phyloP scores from a whole-genome alignment of 1,140 invertebrate genomes.

The Dendroctonus valens region DNA sequence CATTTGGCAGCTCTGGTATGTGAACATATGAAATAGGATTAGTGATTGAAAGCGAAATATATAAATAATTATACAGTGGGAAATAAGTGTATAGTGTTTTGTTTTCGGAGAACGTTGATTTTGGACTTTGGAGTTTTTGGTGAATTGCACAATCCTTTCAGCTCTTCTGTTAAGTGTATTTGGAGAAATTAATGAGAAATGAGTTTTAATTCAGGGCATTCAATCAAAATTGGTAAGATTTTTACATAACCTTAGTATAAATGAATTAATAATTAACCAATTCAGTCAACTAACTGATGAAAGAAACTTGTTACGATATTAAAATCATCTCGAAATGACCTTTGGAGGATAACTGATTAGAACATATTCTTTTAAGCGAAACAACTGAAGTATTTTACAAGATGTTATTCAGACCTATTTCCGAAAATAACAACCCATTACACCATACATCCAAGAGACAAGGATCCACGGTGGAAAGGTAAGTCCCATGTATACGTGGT shows the following conservation, averaged over 20 bases:
- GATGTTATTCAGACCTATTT: constrained; percentile 56
- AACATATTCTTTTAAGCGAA: constrained; percentile 21
- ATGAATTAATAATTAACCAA: not conserved
- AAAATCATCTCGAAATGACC: constrained; percentile 9
- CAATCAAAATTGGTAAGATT: constrained; percentile 25
- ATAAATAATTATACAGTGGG: too few relatives aligned
- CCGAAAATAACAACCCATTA: constrained; percentile 97
- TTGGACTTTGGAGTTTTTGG: too few relatives aligned
- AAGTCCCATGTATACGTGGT: too few relatives aligned
- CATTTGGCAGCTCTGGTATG: too few relatives aligned
- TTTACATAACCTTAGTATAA: constrained; percentile 17
- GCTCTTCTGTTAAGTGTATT: too few relatives aligned
- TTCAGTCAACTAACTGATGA: not conserved
- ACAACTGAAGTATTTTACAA: constrained; percentile 24
- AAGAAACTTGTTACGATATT: not conserved
- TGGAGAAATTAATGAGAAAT: not conserved
- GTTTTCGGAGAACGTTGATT: too few relatives aligned
- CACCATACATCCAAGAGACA: constrained; percentile 86
- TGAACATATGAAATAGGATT: too few relatives aligned
- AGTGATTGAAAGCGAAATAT: too few relatives aligned
- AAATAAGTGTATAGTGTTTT: too few relatives aligned
- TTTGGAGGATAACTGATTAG: constrained; percentile 9
- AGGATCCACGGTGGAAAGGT: constrained; percentile 97
- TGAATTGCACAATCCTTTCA: too few relatives aligned
- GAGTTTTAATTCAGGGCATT: constrained; percentile 20